Percentiles rank a stretch among this genome's conserved stretches.
Evolutionary conservation across 2,888 invertebrate species (phyloP).

Genomic region (Hemicrepidius hirtus): DNA sequence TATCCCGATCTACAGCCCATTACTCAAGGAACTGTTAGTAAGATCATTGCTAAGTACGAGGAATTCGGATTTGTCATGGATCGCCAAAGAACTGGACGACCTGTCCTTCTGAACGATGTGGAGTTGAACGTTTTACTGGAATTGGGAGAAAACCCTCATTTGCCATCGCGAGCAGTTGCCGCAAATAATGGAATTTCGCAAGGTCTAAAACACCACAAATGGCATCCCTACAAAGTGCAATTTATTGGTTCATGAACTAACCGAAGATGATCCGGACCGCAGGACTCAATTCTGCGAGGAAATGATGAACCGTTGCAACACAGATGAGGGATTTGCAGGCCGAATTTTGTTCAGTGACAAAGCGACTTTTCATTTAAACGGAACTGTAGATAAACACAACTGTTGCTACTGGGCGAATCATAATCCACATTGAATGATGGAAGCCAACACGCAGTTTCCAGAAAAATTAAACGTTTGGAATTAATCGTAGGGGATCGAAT

Average conservation of each 20-base stretch:
- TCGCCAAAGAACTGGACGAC: too few species aligned
- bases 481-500: too few species aligned
- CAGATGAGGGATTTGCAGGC: background rate
- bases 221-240: background rate
- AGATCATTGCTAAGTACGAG: too few species aligned
- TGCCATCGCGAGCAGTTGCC: background rate
- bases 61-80: too few species aligned
- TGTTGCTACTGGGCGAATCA: background rate
- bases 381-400: background rate
- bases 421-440: background rate
- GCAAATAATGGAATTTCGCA: background rate
- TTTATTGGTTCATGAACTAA: background rate
- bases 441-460: background rate
- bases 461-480: background rate
- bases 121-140: background rate
- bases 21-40: too few species aligned
- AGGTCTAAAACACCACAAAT: background rate
- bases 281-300: background rate
- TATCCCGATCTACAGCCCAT: too few species aligned
- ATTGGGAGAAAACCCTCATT: background rate
- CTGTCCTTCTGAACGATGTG: background rate
- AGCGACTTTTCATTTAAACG: background rate
- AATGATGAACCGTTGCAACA: background rate
- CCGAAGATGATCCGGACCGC: background rate
- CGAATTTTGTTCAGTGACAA: background rate